phyloP scores from a whole-genome alignment of 2,797 vertebrate species.

The Enteromius treurensis region DNA sequence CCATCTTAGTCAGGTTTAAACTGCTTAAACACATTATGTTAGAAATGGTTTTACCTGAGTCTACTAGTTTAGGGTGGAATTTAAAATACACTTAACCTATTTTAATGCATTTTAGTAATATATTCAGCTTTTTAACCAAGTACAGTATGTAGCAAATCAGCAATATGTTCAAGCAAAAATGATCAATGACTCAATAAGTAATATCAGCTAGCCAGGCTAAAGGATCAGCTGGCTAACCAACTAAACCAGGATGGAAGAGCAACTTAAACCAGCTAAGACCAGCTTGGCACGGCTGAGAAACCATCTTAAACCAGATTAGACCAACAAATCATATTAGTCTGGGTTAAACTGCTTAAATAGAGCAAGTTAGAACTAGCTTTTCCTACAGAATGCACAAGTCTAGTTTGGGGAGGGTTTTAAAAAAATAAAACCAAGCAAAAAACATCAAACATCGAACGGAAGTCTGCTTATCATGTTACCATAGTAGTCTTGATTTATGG shows the following conservation, averaged over 20 bases:
- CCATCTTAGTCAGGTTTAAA: not conserved
- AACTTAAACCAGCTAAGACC: not conserved
- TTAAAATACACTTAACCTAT: not conserved
- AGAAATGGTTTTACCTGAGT: not conserved
- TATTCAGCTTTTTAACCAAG: not conserved
- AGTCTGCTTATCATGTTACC: conserved; percentile 24
- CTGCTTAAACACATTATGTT: not conserved
- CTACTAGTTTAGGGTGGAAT: not conserved
- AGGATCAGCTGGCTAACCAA: not conserved
- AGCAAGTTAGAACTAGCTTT: not conserved
- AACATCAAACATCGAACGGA: not conserved
- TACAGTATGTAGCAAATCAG: not conserved
- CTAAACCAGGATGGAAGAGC: not conserved
- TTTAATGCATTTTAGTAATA: not conserved
- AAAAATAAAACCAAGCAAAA: not conserved
- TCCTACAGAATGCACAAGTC: not conserved
- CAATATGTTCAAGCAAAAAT: not conserved
- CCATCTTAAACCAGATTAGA: not conserved
- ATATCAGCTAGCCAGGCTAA: not conserved
- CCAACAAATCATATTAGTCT: not conserved
- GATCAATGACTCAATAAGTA: not conserved
- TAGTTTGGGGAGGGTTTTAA: not conserved
- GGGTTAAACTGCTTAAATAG: not conserved
- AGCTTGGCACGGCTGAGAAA: not conserved
- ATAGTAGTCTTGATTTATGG: conserved; percentile 18